A percentile compares a stretch with the other conserved stretches of the same genome.
phyloP scores from a whole-genome alignment of 2,113 vertebrate genomes.

The Triplophysa tibetana region DNA sequence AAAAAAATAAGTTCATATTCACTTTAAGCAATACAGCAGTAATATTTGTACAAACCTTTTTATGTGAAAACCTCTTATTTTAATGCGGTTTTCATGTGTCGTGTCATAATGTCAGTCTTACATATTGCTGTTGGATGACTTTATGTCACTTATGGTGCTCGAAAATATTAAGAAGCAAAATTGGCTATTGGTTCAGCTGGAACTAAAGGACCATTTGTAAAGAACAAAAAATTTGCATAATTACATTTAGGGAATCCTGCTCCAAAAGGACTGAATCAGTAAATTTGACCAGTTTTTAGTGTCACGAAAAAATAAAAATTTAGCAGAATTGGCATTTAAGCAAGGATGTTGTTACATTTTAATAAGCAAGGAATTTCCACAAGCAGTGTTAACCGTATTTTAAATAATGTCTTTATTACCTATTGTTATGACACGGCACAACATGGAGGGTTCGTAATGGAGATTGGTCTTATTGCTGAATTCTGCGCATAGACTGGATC shows the following conservation, averaged over 20 bases:
- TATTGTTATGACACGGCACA: constrained; percentile 67
- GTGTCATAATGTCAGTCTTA: no score
- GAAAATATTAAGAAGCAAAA: background rate
- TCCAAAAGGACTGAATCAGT: background rate
- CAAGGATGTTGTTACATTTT: constrained; percentile 12
- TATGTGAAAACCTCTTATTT: no score
- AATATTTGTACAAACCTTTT: no score
- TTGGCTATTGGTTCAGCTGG: background rate
- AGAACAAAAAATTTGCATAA: background rate
- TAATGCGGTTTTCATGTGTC: no score
- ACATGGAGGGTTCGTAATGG: constrained; percentile 62
- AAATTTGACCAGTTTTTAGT: background rate
- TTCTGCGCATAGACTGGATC: constrained; percentile 94
- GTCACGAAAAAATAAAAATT: constrained; percentile 27
- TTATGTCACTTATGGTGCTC: no score
- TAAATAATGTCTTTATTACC: constrained; percentile 77
- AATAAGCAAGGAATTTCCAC: constrained; percentile 60
- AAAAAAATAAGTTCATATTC: no score
- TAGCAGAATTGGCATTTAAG: background rate
- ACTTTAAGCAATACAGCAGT: no score
- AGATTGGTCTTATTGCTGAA: constrained; percentile 83
- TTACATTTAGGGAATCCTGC: background rate
- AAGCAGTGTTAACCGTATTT: constrained; percentile 61
- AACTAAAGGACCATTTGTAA: no score
- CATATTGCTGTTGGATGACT: no score